phyloP scores from a whole-genome alignment of 1,140 invertebrate genomes.

The Sinella curviseta region DNA sequence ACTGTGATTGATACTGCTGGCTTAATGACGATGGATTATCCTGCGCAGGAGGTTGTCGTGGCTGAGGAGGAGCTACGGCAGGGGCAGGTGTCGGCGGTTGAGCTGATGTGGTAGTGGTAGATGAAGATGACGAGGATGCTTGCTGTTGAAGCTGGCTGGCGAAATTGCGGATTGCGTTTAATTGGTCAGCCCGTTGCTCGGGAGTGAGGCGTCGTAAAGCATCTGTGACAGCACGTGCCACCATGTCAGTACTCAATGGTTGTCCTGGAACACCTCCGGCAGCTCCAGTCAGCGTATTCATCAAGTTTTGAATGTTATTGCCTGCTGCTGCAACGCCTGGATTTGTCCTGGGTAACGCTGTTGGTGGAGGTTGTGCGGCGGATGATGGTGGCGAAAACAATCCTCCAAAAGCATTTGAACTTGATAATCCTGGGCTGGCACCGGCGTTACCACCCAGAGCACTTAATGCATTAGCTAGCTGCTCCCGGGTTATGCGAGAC shows the following conservation, averaged over 20 bases:
- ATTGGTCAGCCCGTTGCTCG: slow-evolving; percentile 29
- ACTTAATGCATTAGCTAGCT: slow-evolving; percentile 37
- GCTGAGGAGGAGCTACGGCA: neutral
- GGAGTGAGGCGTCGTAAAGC: slow-evolving; percentile 37
- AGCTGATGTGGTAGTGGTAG: neutral
- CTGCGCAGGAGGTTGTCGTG: neutral
- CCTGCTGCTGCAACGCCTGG: neutral
- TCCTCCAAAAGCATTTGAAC: neutral
- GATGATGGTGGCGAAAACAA: slow-evolving; percentile 9
- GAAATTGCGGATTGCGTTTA: slow-evolving; percentile 36
- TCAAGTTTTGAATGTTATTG: slow-evolving; percentile 6
- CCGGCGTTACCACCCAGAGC: neutral
- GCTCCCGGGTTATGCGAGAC: slow-evolving; percentile 41
- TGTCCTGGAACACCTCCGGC: neutral
- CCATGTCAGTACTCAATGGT: slow-evolving; percentile 22
- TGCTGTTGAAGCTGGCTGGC: neutral
- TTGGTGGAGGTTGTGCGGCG: neutral
- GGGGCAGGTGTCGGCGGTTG: neutral
- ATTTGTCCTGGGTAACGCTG: neutral
- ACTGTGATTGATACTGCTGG: slow-evolving; percentile 29
- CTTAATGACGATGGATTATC: slow-evolving; percentile 8
- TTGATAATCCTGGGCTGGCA: neutral
- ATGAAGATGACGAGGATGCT: neutral
- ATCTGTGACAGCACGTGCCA: slow-evolving; percentile 38
- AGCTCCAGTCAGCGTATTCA: neutral